Evolutionary conservation across 92 coral and sea anemone genomes (phyloP), one percentile per base, ranked within the genome.

Genomic region (Plumapathes pennacea): DNA sequence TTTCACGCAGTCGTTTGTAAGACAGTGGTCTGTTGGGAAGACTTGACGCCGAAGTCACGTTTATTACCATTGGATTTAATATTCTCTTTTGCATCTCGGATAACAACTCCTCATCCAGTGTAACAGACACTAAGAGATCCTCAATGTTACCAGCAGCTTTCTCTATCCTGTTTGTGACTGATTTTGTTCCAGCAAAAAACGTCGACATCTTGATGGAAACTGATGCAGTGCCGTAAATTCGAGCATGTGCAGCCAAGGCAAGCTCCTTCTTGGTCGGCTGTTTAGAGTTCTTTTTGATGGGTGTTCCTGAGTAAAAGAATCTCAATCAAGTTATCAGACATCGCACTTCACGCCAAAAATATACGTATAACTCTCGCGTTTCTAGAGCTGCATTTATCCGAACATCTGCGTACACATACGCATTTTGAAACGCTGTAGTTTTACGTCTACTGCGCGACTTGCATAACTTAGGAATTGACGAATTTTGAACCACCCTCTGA

Each of bases 11-110:
- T 31, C 88, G 73, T 30, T 59, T 38, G 54, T 65, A 72, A 3
- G 91, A 76, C 59, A 91, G 15, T 5, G 97, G 97, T 50, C 66
- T 84, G 55, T 72, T 67, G 2, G 97, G 97, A 63, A 91, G 81
- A 39, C 67, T 67, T 50, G 73, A 68, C 1, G 88, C 97, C 13
- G 97, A 91, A 15, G 73, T 71, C 36, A 91, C 85, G 27, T 81
- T 85, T 13, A 91, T 76, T 7, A 91, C 96, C 97, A 91, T 91
- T 1, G 97, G 97, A 62, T 91, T 91, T 6, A 91, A 55, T 36
- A 67, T 77, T 15, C 64, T 58, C 70, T 77, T 88, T 51, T 91
- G 97, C 25, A 32, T 34, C 27, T 77, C 83, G 10, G 96, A 88
- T 54, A 91, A 30, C 23, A 91, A 74, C 12, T 75, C 84, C 24